Evolutionary conservation across 1,140 invertebrate species (phyloP).

Genomic region (Nasonia vitripennis): DNA sequence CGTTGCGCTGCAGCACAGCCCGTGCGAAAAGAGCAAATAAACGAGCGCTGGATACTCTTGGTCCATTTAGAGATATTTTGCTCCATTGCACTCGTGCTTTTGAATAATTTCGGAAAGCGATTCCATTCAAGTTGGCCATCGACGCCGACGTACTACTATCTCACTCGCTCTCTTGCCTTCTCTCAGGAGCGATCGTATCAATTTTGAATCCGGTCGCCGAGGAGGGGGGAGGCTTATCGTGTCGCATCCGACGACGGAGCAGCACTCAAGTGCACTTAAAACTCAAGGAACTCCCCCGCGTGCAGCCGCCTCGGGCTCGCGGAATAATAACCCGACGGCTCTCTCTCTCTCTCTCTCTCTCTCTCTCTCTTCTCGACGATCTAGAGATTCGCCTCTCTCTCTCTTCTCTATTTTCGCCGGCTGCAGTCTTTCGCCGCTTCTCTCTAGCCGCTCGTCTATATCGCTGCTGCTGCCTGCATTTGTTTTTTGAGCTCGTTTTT

Average conservation of each 20-base stretch:
- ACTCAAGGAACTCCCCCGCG: constrained; percentile 55
- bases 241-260: constrained; percentile 56
- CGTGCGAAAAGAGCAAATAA: background rate
- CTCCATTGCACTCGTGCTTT: constrained; percentile 16
- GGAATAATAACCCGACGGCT: constrained; percentile 55
- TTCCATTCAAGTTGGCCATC: constrained; percentile 31
- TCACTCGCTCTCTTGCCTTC: background rate
- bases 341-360: background rate
- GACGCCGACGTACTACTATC: background rate
- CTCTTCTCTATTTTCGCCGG: background rate
- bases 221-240: constrained; percentile 45
- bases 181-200: constrained; percentile 55
- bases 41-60: background rate
- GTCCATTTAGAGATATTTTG: constrained; percentile 14
- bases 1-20: background rate
- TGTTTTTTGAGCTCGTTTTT: background rate
- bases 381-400: constrained; percentile 8
- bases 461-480: background rate
- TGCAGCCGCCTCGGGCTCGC: constrained; percentile 26
- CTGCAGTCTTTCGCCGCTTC: background rate
- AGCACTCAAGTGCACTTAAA: constrained; percentile 62
- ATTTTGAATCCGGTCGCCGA: constrained; percentile 57
- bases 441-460: background rate
- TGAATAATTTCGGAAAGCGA: constrained; percentile 33
- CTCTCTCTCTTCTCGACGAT: background rate